phyloP scores from a whole-genome alignment of 2,113 vertebrate species.

The Heloderma charlesbogerti region DNA sequence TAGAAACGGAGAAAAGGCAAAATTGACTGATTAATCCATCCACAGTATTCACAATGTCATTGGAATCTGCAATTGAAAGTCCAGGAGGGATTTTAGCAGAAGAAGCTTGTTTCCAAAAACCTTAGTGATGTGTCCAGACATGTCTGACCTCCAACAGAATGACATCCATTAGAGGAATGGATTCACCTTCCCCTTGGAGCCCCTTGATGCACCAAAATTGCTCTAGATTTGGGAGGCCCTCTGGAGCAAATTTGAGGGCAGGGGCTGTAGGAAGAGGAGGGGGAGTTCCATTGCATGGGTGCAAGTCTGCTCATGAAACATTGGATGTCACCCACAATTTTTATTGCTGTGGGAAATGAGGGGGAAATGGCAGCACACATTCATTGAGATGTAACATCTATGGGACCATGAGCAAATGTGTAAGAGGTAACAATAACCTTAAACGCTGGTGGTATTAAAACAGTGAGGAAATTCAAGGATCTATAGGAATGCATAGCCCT shows the following conservation, averaged over 20 bases:
- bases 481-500: slow-evolving; percentile 25
- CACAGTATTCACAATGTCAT: background rate
- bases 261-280: background rate
- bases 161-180: background rate
- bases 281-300: background rate
- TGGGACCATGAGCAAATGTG: slow-evolving; percentile 1
- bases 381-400: background rate
- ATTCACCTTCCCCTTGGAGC: background rate
- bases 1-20: too few species aligned
- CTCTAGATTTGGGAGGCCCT: background rate
- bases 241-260: too few species aligned
- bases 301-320: background rate
- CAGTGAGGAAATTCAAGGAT: slow-evolving; percentile 28
- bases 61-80: slow-evolving; percentile 10
- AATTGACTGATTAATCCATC: too few species aligned
- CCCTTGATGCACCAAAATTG: background rate
- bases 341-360: background rate
- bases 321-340: slow-evolving; percentile 1
- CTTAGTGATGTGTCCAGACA: background rate
- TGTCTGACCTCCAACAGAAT: background rate
- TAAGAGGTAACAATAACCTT: slow-evolving; percentile 12
- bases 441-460: slow-evolving; percentile 32
- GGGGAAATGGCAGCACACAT: fast-evolving
- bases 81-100: background rate
- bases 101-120: slow-evolving; percentile 5